phyloP scores from a whole-genome alignment of 2,888 invertebrate species.

The Cheilosia vulpina region DNA sequence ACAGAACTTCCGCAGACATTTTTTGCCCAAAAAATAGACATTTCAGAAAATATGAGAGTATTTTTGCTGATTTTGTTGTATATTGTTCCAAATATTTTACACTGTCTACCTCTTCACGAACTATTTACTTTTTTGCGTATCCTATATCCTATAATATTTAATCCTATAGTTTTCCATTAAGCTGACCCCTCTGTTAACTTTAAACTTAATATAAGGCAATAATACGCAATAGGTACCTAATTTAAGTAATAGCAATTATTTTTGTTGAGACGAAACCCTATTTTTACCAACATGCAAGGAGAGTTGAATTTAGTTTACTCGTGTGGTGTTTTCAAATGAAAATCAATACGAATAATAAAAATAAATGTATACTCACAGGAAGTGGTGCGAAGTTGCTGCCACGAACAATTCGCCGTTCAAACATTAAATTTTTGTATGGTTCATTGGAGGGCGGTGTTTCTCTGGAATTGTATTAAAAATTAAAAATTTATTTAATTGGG shows the following conservation, averaged over 20 bases:
- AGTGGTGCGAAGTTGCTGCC: conserved; percentile 90
- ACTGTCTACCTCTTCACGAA: no score
- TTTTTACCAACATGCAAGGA: conserved; percentile 16
- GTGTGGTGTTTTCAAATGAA: conserved; percentile 11
- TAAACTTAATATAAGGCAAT: background rate
- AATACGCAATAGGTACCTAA: background rate
- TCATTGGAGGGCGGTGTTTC: conserved; percentile 79
- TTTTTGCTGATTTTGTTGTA: no score
- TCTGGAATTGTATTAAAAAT: conserved; percentile 74
- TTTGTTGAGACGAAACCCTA: background rate
- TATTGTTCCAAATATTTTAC: no score
- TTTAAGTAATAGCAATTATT: background rate
- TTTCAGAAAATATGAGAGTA: no score
- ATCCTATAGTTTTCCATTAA: background rate
- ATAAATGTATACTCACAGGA: conserved; percentile 78
- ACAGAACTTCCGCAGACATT: no score
- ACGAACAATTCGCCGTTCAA: conserved; percentile 92
- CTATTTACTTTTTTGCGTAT: no score
- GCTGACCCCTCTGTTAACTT: background rate
- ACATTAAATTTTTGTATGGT: conserved; percentile 93
- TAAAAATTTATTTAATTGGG: conserved; percentile 1
- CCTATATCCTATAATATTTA: no score
- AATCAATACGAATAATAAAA: background rate
- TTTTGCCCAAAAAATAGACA: no score
- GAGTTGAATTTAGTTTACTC: background rate